phyloP scores from a whole-genome alignment of 2,113 vertebrate genomes.

The Misgurnus anguillicaudatus region DNA sequence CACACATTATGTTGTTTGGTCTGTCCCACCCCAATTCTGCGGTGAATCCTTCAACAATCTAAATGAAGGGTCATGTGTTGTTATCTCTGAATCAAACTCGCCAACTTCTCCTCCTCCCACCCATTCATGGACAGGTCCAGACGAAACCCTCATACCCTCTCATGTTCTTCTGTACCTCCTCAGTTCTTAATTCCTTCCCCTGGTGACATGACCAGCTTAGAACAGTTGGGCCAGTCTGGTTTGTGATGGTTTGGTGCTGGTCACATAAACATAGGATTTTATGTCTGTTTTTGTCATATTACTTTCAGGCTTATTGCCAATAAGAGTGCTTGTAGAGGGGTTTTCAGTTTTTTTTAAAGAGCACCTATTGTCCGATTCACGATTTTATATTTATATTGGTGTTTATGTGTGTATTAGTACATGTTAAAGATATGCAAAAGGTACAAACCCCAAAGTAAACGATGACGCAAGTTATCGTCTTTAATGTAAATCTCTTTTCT shows the following conservation, averaged over 20 bases:
- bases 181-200: constrained; percentile 3
- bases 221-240: not conserved
- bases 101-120: constrained; percentile 61
- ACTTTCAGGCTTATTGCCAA: no score
- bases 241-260: not conserved
- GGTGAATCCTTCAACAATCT: not conserved
- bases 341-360: no score
- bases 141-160: constrained; percentile 10
- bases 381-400: no score
- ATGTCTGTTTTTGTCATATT: no score
- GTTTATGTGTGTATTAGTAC: no score
- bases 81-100: not conserved
- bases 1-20: not conserved
- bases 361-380: no score
- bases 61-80: not conserved
- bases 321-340: no score
- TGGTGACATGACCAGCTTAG: not conserved
- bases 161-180: not conserved
- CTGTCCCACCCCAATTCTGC: not conserved
- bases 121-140: constrained; percentile 56
- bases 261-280: not conserved
- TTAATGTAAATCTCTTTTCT: no score
- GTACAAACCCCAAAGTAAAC: no score
- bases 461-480: no score
- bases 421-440: no score